phyloP scores from a whole-genome alignment of 1,140 invertebrate species.

The Drosophila pachea region DNA sequence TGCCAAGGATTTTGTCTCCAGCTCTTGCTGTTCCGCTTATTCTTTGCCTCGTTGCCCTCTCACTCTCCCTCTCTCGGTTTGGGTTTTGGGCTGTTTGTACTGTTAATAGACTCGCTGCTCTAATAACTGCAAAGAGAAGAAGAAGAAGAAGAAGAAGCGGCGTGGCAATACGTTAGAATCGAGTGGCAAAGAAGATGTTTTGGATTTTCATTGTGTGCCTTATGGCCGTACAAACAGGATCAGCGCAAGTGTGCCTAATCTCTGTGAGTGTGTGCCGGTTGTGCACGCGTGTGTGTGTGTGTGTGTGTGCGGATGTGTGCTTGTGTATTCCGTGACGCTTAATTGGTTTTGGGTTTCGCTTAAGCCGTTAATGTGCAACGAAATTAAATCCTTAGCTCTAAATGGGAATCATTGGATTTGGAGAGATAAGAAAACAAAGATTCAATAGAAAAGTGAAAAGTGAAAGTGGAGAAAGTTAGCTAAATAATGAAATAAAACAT shows the following conservation, averaged over 20 bases:
- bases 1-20: slow-evolving; percentile 16
- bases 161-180: slow-evolving; percentile 22
- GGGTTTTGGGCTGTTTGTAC: slow-evolving; percentile 53
- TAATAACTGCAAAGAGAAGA: slow-evolving; percentile 70
- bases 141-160: slow-evolving; percentile 32
- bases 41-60: slow-evolving; percentile 7
- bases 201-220: slow-evolving; percentile 62
- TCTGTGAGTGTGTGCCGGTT: not conserved
- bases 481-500: not conserved
- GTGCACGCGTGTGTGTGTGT: not conserved
- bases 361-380: slow-evolving; percentile 31
- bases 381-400: slow-evolving; percentile 26
- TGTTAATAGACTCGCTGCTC: slow-evolving; percentile 64
- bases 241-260: slow-evolving; percentile 13
- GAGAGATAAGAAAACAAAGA: no score
- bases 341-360: slow-evolving; percentile 34
- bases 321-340: slow-evolving; percentile 19
- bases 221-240: slow-evolving; percentile 29
- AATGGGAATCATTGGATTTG: not conserved
- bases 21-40: slow-evolving; percentile 1
- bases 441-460: no score
- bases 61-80: not conserved
- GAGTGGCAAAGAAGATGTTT: slow-evolving; percentile 51
- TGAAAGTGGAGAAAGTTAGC: no score
- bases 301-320: slow-evolving; percentile 2